These are phyloP conservation scores for Leucosticte australis DNA, from an alignment of 2,113 vertebrate genomes.

Conservation along the genomic window DNA sequence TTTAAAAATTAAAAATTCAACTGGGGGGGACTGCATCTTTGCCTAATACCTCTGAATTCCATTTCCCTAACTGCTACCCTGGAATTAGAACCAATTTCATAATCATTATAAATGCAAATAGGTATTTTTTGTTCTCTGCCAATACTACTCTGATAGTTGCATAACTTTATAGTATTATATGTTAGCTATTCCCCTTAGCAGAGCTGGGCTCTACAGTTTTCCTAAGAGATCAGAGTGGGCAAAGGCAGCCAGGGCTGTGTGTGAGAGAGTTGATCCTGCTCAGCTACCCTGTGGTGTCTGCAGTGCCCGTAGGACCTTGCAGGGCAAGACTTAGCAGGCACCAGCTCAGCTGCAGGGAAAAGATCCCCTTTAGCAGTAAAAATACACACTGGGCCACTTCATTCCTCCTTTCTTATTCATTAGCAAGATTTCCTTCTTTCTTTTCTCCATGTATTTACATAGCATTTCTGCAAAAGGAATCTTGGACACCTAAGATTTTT, in stretches of 20 bases:
- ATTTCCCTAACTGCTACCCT: not conserved
- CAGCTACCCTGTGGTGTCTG: rapidly evolving
- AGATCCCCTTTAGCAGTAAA: not conserved
- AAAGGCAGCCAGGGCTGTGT: not conserved
- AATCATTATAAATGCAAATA: not conserved
- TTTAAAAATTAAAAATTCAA: not conserved
- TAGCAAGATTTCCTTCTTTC: not conserved
- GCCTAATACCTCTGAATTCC: not conserved
- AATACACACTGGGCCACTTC: not conserved
- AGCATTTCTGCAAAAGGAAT: not conserved
- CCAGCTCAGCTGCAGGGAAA: not conserved
- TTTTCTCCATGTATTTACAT: not conserved
- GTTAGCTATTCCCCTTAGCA: not conserved
- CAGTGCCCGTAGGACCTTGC: not conserved
- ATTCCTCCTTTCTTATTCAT: not conserved
- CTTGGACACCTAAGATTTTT: not conserved
- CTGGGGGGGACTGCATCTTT: not conserved
- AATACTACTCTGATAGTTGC: not conserved
- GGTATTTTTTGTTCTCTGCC: not conserved
- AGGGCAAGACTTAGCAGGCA: not conserved
- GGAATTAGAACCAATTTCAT: not conserved
- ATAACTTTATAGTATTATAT: not conserved
- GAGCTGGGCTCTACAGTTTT: not conserved
- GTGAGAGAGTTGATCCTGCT: not conserved
- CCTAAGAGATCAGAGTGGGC: not conserved